Evolutionary conservation across 2,888 invertebrate genomes (phyloP), one percentile per base, ranked within the genome.

Genomic region (Sminthurides aquaticus): DNA sequence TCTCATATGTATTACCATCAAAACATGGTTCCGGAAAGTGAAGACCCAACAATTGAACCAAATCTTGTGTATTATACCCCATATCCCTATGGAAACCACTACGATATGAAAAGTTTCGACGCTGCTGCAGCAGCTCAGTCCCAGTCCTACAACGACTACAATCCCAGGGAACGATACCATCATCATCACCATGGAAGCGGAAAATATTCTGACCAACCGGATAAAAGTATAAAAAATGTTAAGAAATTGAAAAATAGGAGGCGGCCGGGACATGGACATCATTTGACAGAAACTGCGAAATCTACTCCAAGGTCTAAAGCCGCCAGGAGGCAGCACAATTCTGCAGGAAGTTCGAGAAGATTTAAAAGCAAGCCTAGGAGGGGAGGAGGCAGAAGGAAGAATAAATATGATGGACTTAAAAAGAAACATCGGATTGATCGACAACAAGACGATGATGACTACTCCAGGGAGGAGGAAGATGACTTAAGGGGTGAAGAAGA

Each of bases 391-490:
- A 59, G 18, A 3, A 48, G n/a, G 20, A 15, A 22, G 22, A 48
- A 18, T 25, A 43, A 48, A n/a, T 28, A 57, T 20, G 25, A 24
- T 24, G 28, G 29, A 3, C 18, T 28, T n/a, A n/a, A 59, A 2
- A 43, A 59, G 29, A 22, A 58, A 22, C 28, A 27, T 2, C 18
- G 28, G 20, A 28, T 58, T 22, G 34, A 29, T 34, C 5, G 29
- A 34, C 27, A 58, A 1, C 29, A 27, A 58, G 29, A 29, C 25
- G 3, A 29, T 25, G 11, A 29, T 8, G 20, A 58, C 24, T 2
- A 57, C 22, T 18, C 34, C 20, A 58, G 34, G 25, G 56, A 56
- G n/a, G 27, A 62, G 22, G 28, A 57, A 27, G 49, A 56, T 20
- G 27, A 26, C n/a, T 18, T 22, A 18, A 34, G 55, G 43, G 49